Evolutionary conservation across 2,797 vertebrate species (phyloP).

Genomic region (Hipposideros larvatus): DNA sequence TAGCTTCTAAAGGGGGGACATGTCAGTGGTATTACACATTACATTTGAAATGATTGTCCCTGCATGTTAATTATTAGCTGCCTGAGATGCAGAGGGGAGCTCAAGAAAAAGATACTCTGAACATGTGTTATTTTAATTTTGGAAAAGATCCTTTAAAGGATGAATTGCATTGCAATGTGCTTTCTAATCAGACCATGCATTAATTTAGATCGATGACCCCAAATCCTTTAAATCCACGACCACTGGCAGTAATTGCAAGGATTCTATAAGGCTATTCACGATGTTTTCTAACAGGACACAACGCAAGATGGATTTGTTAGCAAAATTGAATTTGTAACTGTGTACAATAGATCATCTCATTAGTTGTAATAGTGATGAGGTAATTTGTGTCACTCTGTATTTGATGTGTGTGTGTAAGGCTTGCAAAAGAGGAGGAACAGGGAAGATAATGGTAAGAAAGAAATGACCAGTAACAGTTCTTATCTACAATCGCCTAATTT

Average conservation of each 20-base stretch:
- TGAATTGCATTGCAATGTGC: constrained; percentile 38
- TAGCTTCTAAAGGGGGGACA: constrained; percentile 71
- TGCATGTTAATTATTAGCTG: constrained; percentile 83
- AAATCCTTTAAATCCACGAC: constrained; percentile 78
- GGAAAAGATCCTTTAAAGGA: constrained; percentile 70
- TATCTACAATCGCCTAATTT: not conserved
- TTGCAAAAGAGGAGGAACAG: not conserved
- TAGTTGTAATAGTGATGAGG: constrained; percentile 14
- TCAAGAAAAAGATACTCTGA: constrained; percentile 75
- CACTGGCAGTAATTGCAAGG: constrained; percentile 73
- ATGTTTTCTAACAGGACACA: constrained; percentile 66
- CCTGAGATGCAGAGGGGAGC: constrained; percentile 66
- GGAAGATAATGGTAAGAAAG: not conserved
- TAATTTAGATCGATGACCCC: constrained; percentile 84
- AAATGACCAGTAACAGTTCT: not conserved
- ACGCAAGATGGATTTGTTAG: constrained; percentile 81
- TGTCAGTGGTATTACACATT: constrained; percentile 76
- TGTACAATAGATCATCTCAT: constrained; percentile 59
- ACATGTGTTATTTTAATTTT: constrained; percentile 78
- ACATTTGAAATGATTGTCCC: constrained; percentile 73
- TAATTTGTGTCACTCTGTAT: constrained; percentile 55
- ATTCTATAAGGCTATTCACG: constrained; percentile 73
- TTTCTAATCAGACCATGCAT: constrained; percentile 76
- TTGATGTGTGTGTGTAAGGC: constrained; percentile 23
- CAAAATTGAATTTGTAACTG: constrained; percentile 63